These are phyloP conservation scores for Eonycteris spelaea DNA, from an alignment of 2,113 vertebrate species.

Conservation along the genomic window DNA sequence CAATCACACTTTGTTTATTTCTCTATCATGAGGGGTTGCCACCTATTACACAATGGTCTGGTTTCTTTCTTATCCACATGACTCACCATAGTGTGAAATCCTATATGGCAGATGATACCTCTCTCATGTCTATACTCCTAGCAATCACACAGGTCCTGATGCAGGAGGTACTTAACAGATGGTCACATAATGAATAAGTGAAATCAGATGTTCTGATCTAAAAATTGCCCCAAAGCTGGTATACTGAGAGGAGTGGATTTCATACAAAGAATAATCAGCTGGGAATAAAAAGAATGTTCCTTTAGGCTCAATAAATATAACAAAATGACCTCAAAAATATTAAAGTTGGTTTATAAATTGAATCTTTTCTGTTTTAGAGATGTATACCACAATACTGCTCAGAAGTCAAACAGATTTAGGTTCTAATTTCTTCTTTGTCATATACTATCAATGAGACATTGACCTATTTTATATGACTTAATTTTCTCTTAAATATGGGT, in stretches of 20 bases:
- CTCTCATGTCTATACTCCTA: not conserved
- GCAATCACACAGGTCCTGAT: not conserved
- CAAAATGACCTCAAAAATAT: constrained; percentile 23
- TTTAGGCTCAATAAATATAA: not conserved
- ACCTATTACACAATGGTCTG: not conserved
- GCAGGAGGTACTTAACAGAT: not conserved
- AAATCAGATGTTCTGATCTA: not conserved
- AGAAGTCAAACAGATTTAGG: not conserved
- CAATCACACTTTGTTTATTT: not conserved
- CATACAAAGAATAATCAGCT: not conserved
- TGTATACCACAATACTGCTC: not conserved
- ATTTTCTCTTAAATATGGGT: not conserved
- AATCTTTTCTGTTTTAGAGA: not conserved
- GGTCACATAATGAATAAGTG: not conserved
- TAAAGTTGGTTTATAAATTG: not conserved
- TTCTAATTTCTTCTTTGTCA: constrained; percentile 20
- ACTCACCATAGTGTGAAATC: not conserved
- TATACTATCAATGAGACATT: not conserved
- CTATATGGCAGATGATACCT: not conserved
- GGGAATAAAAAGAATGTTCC: not conserved
- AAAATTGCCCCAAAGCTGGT: not conserved
- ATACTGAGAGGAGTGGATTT: not conserved
- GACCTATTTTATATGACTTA: not conserved
- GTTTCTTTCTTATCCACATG: not conserved
- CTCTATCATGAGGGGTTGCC: not conserved